phyloP scores from a whole-genome alignment of 2,113 vertebrate species.

The Antechinus stuartii region DNA sequence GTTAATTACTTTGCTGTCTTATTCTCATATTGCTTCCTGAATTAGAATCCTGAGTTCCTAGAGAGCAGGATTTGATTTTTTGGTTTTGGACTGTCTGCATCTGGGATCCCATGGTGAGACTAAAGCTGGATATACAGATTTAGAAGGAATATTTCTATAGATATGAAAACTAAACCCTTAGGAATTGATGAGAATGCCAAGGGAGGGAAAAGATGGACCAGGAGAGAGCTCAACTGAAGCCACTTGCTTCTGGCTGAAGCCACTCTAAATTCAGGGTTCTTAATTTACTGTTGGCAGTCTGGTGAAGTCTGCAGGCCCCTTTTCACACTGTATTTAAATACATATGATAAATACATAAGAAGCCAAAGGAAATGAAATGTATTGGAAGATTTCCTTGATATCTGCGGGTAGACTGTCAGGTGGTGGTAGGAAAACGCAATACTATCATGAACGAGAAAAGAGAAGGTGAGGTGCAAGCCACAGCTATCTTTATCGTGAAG shows the following conservation, averaged over 20 bases:
- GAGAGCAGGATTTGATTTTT: background rate
- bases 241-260: background rate
- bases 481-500: slow-evolving; percentile 95
- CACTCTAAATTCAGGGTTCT: background rate
- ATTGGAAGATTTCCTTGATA: slow-evolving; percentile 89
- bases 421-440: slow-evolving; percentile 89
- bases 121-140: background rate
- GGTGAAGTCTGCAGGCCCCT: background rate
- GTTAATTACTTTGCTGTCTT: background rate
- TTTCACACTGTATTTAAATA: background rate
- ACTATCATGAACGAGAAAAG: slow-evolving; percentile 80
- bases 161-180: background rate
- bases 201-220: background rate
- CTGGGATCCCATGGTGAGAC: background rate
- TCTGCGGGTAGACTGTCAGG: slow-evolving; percentile 93
- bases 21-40: background rate
- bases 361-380: background rate
- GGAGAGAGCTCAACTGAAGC: background rate
- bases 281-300: background rate
- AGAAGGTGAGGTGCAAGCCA: slow-evolving; percentile 93
- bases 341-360: background rate
- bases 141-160: background rate
- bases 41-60: background rate
- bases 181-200: background rate
- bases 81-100: background rate